phyloP scores from a whole-genome alignment of 2,888 invertebrate species.

The Macrosiphum euphorbiae region DNA sequence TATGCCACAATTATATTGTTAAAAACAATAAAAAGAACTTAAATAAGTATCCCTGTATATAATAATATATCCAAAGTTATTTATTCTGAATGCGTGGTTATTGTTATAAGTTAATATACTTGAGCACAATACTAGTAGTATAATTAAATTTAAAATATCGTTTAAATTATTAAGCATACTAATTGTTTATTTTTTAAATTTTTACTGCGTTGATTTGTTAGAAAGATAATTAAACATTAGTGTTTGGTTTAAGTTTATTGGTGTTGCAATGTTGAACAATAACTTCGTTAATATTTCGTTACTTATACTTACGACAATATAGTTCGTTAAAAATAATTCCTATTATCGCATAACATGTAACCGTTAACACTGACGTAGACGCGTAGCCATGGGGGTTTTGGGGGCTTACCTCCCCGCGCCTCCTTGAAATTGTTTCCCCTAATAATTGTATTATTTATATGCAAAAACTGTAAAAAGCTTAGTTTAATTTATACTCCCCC shows the following conservation, averaged over 20 bases:
- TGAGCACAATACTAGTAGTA: not conserved
- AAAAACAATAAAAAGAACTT: not conserved
- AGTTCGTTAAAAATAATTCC: not conserved
- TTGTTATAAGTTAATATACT: not conserved
- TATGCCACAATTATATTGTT: not conserved
- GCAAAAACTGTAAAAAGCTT: no score
- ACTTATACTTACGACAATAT: not conserved
- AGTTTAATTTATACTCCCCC: no score
- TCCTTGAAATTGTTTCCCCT: no score
- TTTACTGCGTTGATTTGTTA: not conserved
- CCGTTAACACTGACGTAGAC: not conserved
- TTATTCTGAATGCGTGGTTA: not conserved
- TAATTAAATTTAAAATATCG: not conserved
- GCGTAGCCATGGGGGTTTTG: no score
- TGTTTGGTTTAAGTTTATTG: not conserved
- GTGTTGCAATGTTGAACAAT: not conserved
- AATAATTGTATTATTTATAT: no score
- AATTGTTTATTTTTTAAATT: not conserved
- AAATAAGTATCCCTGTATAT: not conserved
- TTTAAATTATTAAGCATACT: not conserved
- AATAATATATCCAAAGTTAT: not conserved
- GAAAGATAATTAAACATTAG: not conserved
- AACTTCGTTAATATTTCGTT: not conserved
- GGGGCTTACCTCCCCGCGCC: no score
- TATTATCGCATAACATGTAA: not conserved